These are phyloP conservation scores for Myodes glareolus DNA, from an alignment of 2,113 vertebrate species.

Conservation along the genomic window DNA sequence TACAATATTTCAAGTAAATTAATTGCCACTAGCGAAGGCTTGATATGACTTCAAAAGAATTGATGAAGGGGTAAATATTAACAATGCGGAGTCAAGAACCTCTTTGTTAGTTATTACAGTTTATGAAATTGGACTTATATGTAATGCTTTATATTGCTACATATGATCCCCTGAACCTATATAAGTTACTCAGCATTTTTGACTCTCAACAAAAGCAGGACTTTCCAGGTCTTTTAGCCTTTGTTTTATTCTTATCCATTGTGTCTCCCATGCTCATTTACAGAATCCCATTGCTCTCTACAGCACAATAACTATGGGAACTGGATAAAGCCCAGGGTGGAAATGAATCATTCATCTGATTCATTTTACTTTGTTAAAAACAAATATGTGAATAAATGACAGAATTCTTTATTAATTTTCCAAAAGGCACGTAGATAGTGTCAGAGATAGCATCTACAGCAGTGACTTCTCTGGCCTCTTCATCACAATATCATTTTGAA, in stretches of 20 bases:
- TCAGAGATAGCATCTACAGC: neutral
- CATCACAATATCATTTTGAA: neutral
- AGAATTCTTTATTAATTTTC: neutral
- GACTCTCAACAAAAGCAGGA: neutral
- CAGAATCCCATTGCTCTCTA: neutral
- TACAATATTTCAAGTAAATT: neutral
- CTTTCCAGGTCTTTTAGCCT: neutral
- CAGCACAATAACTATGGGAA: neutral
- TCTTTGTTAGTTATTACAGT: neutral
- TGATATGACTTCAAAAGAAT: neutral
- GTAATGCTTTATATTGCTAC: neutral
- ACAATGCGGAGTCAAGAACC: neutral
- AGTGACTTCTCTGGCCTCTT: neutral
- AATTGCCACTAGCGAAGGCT: neutral
- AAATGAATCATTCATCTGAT: neutral
- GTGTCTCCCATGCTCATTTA: neutral
- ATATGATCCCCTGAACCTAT: accelerated
- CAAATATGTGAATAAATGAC: neutral
- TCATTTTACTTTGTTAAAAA: neutral
- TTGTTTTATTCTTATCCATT: neutral
- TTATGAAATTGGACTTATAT: neutral
- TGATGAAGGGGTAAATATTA: neutral
- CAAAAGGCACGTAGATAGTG: neutral
- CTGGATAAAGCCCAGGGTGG: neutral
- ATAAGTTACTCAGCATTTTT: neutral